Base-by-base conservation (phyloP, 2,888 invertebrate species). In the Acronicta aceris region DNA sequence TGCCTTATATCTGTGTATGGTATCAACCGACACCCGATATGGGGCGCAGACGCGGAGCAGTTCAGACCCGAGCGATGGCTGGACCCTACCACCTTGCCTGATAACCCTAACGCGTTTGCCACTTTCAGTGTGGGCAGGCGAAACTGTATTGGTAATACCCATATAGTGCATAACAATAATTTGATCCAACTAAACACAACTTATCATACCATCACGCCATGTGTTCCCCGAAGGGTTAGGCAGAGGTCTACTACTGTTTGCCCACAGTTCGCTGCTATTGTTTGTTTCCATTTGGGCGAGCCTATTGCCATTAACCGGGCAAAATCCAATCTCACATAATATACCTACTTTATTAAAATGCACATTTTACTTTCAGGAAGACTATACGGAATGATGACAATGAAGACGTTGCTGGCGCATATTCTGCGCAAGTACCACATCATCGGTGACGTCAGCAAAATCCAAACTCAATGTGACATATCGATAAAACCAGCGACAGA, bases 21-120 rank as follows among this genome's bases (percentile, higher is more conserved):
- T 0, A 73, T 88, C 33, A 84, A 87, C 61, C 81, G 82, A 8
- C 82, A 88, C 27, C 82, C 87, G 0, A 74, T 83, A 40, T 89
- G 89, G 89, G 89, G 89, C 3, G 50, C 78, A 0, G 88, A 89
- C 49, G 85, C 69, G 0, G 71, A 87, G 8, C 66, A 83, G 58
- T 89, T 90, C 69, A 82, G 72, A 13, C 89, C 89, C 0, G 87
- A 89, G 46, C 72, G 89, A 12, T 89, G 89, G 89, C 65, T 89
- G 8, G 74, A 86, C 42, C 77, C 82, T 0, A 61, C 76, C 5
- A 74, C 63, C 0, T 56, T 87, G 48, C 87, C 88, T 0, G 74
- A 81, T 9, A 83, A 79, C 47, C 79, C 83, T 0, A 83, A 78
- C 36, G 78, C 83, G 0, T 85, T 83, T 21, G 82, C 83, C 0